Base-by-base conservation (phyloP, 2,113 vertebrate species). In the Gambusia affinis region DNA sequence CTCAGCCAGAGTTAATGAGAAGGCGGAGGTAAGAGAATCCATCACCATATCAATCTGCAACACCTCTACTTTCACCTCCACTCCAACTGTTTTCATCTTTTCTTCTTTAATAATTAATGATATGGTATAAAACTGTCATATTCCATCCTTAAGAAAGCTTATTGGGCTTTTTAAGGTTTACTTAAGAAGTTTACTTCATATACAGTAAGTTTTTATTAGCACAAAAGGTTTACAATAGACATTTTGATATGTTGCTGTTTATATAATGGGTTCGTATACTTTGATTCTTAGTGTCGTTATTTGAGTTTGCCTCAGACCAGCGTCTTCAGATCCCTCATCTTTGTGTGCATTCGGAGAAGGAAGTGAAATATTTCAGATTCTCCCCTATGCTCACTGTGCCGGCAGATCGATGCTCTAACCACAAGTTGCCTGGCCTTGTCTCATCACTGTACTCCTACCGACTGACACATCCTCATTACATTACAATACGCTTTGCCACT, bases 381-480 rank as follows among this genome's bases (percentile, higher is more conserved):
- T 84, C 69, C 82, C 80, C 92, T 81, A 82, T 77, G 75, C 91
- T 84, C 88, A 12, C 27, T 61, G 73, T 57, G 77, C 75, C 22
- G 51, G 77, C 60, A 75, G 92, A 94, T 94, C 91, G 92, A 94
- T 94, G 79, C 88, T 82, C 84, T 86, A 81, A 91, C 91, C 86
- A 84, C 76, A 30, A 93, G 89, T 92, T 92, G 91, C 86, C 89
- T 76, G 85, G 86, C 79, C 89, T 85, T 75, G 91, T 93, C 92
- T 95, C 95, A 94, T 97, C 96, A 96, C 95, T 95, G 96, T 96
- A 95, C 90, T 95, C 92, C 94, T 80, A 95, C 96, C 95, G 95
- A 96, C 96, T 96, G 96, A 97, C 97, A 97, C 95, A 94, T 97
- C 96, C 97, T 98, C 97, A 98, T 98, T 99, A 98, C 96, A 97